Evolutionary conservation across 2,113 vertebrate genomes (phyloP).

Genomic region (Corythaeola cristata): DNA sequence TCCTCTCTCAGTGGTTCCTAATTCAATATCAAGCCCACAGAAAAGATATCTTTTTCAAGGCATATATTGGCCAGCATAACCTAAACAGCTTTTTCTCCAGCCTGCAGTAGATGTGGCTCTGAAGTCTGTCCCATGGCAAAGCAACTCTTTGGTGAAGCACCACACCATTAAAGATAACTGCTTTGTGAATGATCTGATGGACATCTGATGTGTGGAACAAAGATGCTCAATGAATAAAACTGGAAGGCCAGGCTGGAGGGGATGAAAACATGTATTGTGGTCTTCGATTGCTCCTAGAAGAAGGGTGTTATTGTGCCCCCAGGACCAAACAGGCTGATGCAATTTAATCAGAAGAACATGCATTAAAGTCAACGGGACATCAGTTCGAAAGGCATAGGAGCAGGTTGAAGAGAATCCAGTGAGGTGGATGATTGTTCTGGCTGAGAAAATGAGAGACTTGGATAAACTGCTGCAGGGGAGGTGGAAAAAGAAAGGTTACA

Average conservation of each 20-base stretch:
- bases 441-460: not conserved
- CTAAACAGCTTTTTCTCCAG: not conserved
- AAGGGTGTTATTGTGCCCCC: not conserved
- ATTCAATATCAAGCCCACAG: not conserved
- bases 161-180: not conserved
- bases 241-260: not conserved
- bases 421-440: not conserved
- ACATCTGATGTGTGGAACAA: not conserved
- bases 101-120: not conserved
- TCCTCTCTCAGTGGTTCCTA: not conserved
- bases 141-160: not conserved
- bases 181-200: not conserved
- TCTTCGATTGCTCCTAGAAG: not conserved
- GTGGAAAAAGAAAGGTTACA: not conserved
- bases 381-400: fast-evolving
- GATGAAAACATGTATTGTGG: not conserved
- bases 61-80: not conserved
- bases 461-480: not conserved
- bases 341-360: not conserved
- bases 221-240: not conserved
- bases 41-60: not conserved
- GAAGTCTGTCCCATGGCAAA: not conserved
- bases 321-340: not conserved
- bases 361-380: not conserved
- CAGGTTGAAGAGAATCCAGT: not conserved